Conservation (phyloP, 2,113 vertebrate genomes). For the Alligator mississippiensis region DNA sequence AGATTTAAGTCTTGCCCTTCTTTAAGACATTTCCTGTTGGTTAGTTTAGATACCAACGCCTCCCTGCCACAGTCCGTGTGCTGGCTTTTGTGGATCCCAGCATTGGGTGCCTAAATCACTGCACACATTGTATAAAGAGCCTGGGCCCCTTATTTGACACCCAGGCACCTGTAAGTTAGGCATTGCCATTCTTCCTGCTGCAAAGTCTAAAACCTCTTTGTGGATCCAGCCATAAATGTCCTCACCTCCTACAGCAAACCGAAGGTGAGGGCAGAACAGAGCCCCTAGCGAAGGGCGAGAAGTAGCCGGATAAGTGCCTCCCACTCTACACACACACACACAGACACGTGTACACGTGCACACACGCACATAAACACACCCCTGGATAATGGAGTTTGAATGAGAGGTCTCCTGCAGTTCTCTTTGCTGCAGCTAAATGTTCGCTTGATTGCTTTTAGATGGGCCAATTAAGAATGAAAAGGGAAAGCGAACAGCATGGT, state of each 20-base stretch:
- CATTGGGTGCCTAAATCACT: neutral
- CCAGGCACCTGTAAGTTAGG: no score
- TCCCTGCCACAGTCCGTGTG: neutral
- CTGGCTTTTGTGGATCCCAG: neutral
- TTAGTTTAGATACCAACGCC: neutral
- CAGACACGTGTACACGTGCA: neutral
- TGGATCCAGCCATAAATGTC: neutral
- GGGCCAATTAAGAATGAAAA: slow-evolving; percentile 74
- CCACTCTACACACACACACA: slow-evolving; percentile 30
- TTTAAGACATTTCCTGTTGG: neutral
- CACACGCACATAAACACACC: slow-evolving; percentile 38
- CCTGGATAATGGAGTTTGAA: slow-evolving; percentile 68
- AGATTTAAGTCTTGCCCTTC: neutral
- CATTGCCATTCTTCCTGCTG: no score
- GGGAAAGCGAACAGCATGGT: slow-evolving; percentile 70
- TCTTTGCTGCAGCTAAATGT: slow-evolving; percentile 63
- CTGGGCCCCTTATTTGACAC: neutral
- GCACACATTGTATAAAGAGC: accelerated
- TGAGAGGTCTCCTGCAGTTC: slow-evolving; percentile 69
- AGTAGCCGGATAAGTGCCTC: slow-evolving; percentile 7
- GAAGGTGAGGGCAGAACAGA: neutral
- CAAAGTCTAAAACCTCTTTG: accelerated
- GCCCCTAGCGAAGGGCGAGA: neutral
- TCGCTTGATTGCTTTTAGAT: slow-evolving; percentile 76
- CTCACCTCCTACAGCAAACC: neutral